Conservation (phyloP, 2,113 vertebrate species). For the Anhinga anhinga region DNA sequence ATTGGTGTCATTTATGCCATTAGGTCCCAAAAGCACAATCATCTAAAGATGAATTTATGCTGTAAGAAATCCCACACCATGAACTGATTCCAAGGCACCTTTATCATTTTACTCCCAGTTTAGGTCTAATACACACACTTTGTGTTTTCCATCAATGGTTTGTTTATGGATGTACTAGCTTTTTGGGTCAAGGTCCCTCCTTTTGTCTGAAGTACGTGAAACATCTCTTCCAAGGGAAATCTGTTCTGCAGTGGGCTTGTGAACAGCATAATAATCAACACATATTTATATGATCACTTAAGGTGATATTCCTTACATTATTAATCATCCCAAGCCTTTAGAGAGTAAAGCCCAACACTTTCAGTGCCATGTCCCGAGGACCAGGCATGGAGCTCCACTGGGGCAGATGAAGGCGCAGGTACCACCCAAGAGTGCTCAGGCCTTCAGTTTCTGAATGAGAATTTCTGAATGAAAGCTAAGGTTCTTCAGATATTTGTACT, state of each 20-base stretch:
- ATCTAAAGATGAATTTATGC: neutral
- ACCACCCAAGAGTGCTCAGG: neutral
- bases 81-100: neutral
- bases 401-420: neutral
- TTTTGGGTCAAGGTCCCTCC: neutral
- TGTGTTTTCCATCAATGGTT: neutral
- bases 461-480: neutral
- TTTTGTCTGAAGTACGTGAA: neutral
- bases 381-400: fast-evolving
- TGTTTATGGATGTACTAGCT: neutral
- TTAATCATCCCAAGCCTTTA: neutral
- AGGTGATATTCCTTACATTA: neutral
- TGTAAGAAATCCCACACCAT: neutral
- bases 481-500: neutral
- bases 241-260: neutral
- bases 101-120: neutral
- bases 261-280: neutral
- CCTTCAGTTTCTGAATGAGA: neutral
- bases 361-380: neutral
- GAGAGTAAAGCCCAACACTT: neutral
- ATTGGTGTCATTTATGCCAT: neutral
- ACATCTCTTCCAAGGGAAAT: neutral
- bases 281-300: neutral
- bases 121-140: neutral
- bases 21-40: neutral